Base-by-base conservation (phyloP, 2,888 invertebrate genomes). In the Torymus tubicola region DNA sequence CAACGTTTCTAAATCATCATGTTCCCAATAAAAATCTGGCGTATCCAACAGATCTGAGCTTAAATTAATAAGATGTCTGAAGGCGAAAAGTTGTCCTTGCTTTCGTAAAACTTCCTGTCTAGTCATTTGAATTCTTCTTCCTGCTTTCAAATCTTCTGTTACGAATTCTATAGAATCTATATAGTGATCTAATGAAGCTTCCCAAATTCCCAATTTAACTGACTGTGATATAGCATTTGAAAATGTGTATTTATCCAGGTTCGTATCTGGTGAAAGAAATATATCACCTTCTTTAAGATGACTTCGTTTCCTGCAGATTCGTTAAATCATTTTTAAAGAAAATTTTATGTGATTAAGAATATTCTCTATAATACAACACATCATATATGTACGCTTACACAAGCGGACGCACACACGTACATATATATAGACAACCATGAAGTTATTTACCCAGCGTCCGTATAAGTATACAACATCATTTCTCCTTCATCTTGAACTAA, bases 1-100 rank as follows among this genome's bases (percentile, higher is more conserved):
- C 8, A 99, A 92, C 0, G 92, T 92, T 91, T 99, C 99, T 52
- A 99, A 92, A 75, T 96, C 93, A 86, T 98, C 97, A 74, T 97
- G 94, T 87, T 99, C 99, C 99, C 99, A 99, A 91, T 99, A 99
- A 91, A 98, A 98, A 92, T 99, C 99, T 0, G 99, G 98, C 0
- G 97, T 97, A 90, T 98, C 98, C 84, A 99, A 92, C 63, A 99
- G 92, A 91, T 99, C 98, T 0, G 98, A 98, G 85, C 97, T 97
- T 83, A 99, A 93, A 91, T 98, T 99, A 74, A 99, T 95, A 21
- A 95, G 93, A 91, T 98, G 98, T 4, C 98, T 93, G 52, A 98
- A 92, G 0, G 96, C 96, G 89, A 97, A 97, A 21, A 98, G 90
- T 92, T 98, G 96, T 0, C 98, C 98, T 70, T 96, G 95, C 89